Conservation (phyloP, 2,113 vertebrate genomes). For the Mugil cephalus region DNA sequence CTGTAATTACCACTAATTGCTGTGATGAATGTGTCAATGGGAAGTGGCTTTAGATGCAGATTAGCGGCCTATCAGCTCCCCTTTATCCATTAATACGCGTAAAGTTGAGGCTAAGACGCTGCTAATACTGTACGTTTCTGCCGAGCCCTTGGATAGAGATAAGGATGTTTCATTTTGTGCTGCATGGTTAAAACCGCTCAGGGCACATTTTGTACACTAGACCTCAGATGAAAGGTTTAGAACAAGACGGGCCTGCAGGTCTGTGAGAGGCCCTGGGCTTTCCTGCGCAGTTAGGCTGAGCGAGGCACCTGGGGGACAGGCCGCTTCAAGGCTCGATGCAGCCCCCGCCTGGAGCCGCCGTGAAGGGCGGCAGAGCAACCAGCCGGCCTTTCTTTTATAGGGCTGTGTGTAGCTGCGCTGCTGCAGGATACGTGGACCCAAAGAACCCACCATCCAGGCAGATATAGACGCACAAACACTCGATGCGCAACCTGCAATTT, state of each 20-base stretch:
- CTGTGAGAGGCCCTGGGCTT: conserved; percentile 62
- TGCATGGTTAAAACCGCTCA: conserved; percentile 53
- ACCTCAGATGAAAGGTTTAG: conserved; percentile 69
- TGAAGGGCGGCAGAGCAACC: conserved; percentile 31
- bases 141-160: conserved; percentile 19
- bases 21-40: background rate
- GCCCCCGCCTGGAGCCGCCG: conserved; percentile 47
- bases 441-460: conserved; percentile 35
- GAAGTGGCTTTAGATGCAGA: conserved; percentile 19
- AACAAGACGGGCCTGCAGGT: conserved; percentile 66
- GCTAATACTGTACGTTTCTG: conserved; percentile 1
- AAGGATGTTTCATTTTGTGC: conserved; percentile 21
- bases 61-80: background rate
- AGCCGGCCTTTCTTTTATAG: conserved; percentile 37
- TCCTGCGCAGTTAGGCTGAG: conserved; percentile 64
- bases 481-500: conserved; percentile 3
- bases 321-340: conserved; percentile 22
- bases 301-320: conserved; percentile 55
- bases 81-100: background rate
- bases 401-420: conserved; percentile 29
- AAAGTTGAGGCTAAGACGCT: too few relatives aligned
- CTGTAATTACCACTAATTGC: conserved; percentile 26
- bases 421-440: conserved; percentile 39
- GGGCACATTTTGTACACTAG: conserved; percentile 42
- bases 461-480: conserved; percentile 30